Conservation (phyloP, 2,113 vertebrate genomes). For the Lagopus muta region DNA sequence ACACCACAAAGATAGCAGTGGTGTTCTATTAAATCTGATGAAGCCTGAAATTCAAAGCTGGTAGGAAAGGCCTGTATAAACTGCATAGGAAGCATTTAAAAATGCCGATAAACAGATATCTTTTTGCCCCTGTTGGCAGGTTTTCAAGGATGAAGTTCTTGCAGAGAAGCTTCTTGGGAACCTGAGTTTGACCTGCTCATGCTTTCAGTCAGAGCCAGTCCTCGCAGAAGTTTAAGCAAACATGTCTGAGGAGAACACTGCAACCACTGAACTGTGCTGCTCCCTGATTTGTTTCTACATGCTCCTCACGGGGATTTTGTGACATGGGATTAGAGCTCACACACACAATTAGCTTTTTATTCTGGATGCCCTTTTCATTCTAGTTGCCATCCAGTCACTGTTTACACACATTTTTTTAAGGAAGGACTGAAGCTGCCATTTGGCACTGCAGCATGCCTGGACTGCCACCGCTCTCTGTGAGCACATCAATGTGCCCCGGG, state of each 20-base stretch:
- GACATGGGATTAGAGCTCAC: not conserved
- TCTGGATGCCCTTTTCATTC: not conserved
- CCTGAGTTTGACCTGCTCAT: not conserved
- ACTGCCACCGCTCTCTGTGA: not conserved
- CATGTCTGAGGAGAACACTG: not conserved
- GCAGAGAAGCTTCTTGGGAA: not conserved
- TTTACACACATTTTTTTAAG: not conserved
- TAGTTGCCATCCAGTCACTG: not conserved
- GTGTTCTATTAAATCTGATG: constrained; percentile 6
- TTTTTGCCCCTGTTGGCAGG: not conserved
- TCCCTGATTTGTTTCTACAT: not conserved
- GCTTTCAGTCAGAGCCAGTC: not conserved
- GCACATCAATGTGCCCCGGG: fast-evolving
- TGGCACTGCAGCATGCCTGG: not conserved
- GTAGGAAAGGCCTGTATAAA: not conserved
- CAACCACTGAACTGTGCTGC: not conserved
- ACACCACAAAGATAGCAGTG: not conserved
- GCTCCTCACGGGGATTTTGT: not conserved
- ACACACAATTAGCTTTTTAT: not conserved
- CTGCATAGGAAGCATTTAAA: not conserved
- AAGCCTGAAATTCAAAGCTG: constrained; percentile 45
- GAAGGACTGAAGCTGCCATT: not conserved
- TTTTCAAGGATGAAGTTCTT: constrained; percentile 5
- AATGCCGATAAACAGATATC: not conserved
- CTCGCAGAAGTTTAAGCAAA: not conserved